phyloP scores from a whole-genome alignment of 2,113 vertebrate genomes.

The Mesembrinibis cayennensis region DNA sequence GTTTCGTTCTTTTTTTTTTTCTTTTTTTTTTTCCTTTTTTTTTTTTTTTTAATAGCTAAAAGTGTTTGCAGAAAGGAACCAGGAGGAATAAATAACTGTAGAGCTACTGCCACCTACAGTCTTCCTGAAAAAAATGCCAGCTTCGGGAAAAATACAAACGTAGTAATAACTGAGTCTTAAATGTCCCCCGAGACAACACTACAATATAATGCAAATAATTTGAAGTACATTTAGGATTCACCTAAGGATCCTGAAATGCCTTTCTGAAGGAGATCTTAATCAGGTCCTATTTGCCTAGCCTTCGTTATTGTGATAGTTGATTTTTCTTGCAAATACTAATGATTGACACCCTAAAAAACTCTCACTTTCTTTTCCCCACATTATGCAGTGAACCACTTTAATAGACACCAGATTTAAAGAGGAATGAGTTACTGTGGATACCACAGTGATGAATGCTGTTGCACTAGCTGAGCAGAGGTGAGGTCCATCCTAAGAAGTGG shows the following conservation, averaged over 20 bases:
- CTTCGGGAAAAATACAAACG: not conserved
- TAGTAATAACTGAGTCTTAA: not conserved
- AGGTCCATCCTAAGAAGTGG: not conserved
- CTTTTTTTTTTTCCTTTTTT: no score
- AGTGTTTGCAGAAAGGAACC: not conserved
- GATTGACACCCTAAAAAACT: not conserved
- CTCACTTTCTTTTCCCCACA: not conserved
- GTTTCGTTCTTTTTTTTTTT: no score
- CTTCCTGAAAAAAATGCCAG: not conserved
- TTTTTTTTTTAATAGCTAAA: not conserved
- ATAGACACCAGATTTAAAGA: not conserved
- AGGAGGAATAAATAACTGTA: not conserved
- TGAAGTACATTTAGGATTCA: not conserved
- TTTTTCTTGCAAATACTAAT: not conserved
- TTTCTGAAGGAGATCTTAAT: not conserved
- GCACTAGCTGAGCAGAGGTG: not conserved
- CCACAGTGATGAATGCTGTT: not conserved
- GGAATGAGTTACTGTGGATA: not conserved
- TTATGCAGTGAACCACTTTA: not conserved
- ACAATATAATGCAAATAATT: not conserved
- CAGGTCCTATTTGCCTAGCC: not conserved
- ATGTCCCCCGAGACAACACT: not conserved
- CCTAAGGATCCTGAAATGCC: not conserved
- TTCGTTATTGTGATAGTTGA: not conserved
- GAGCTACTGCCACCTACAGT: conserved; percentile 58